A percentile compares a stretch with the other conserved stretches of the same genome.
These are phyloP conservation scores for Diarsia rubi DNA, from an alignment of 2,888 invertebrate species.

Conservation along the genomic window DNA sequence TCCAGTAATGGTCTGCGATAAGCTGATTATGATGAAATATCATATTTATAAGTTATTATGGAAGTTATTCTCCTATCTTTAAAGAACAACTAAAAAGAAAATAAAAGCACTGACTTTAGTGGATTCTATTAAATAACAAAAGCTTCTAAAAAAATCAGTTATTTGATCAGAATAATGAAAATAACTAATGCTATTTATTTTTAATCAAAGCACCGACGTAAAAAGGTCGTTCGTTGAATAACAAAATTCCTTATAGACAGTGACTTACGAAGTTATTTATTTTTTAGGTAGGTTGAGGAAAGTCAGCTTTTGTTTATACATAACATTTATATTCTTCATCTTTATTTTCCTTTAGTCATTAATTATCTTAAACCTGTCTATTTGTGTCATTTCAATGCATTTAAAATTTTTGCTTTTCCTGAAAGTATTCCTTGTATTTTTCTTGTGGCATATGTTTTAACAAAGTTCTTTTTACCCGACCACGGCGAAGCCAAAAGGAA, in stretches of 20 bases:
- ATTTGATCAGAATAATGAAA: constrained; percentile 35
- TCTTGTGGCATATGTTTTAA: not conserved
- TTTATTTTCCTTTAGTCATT: not conserved
- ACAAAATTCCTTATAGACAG: constrained; percentile 10
- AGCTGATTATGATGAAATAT: not conserved
- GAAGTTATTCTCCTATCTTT: not conserved
- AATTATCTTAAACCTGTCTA: not conserved
- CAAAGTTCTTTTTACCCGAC: too few species aligned
- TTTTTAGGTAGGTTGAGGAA: constrained; percentile 1
- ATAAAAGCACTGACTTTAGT: not conserved
- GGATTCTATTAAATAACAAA: constrained; percentile 5
- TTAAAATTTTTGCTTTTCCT: not conserved
- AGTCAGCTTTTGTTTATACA: not conserved
- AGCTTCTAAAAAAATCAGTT: not conserved
- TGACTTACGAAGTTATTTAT: constrained; percentile 9
- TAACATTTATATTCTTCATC: not conserved
- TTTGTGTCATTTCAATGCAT: not conserved
- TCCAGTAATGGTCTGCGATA: not conserved
- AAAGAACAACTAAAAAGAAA: not conserved
- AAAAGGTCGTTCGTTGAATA: constrained; percentile 8
- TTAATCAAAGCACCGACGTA: constrained; percentile 10
- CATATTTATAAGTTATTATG: too few species aligned
- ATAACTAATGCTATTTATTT: constrained; percentile 29
- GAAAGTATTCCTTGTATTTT: not conserved
- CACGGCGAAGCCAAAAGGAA: too few species aligned